phyloP scores from a whole-genome alignment of 2,113 vertebrate genomes.

The Podocnemis expansa region DNA sequence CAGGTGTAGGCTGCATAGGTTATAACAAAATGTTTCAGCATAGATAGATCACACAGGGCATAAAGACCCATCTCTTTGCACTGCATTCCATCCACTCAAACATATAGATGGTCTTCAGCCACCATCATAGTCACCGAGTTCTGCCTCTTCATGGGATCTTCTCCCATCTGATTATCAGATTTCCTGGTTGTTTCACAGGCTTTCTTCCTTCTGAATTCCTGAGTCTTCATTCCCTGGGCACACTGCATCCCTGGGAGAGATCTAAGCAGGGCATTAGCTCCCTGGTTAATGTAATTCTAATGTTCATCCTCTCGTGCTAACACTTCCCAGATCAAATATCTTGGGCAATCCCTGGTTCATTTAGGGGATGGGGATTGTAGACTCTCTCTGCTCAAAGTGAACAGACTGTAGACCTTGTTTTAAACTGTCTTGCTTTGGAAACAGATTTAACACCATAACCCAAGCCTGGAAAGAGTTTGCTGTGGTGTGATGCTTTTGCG shows the following conservation, averaged over 20 bases:
- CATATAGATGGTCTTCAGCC: not conserved
- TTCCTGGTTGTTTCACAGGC: not conserved
- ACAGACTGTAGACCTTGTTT: constrained; percentile 27
- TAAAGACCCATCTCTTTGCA: not conserved
- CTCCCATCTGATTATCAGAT: not conserved
- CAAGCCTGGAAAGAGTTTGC: constrained; percentile 3
- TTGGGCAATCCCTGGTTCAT: not conserved
- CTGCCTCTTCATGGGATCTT: not conserved
- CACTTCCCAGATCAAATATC: accelerated
- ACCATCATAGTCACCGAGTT: not conserved
- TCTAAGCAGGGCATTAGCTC: not conserved
- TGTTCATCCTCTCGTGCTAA: not conserved
- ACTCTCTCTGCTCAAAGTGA: not conserved
- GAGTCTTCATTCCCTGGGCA: not conserved
- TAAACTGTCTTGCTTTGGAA: not conserved
- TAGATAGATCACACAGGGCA: not conserved
- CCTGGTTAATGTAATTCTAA: not conserved
- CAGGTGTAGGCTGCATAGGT: not conserved
- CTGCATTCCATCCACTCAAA: not conserved
- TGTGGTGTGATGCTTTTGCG: constrained; percentile 53
- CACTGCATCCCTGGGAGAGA: not conserved
- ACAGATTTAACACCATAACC: constrained; percentile 27
- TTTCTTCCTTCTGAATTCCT: constrained; percentile 13
- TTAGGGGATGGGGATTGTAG: not conserved
- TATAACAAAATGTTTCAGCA: not conserved